Evolutionary conservation across 64 coral and sea anemone genomes (phyloP).

Genomic region (Dendrophyllia cribrosa): DNA sequence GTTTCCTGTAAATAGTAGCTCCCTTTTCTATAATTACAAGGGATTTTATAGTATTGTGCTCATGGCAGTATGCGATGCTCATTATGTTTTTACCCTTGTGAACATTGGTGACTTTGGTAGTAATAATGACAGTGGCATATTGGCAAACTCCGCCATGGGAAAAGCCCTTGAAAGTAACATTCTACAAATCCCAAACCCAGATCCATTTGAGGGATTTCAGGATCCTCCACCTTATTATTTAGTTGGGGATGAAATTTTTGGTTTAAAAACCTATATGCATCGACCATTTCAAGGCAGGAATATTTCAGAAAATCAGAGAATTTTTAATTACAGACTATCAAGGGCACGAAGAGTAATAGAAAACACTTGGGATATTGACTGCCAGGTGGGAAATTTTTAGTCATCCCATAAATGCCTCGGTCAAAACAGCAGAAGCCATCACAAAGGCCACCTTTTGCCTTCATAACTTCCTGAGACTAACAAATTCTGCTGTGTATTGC

Average conservation of each 20-base stretch:
- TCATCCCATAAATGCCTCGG: constrained; percentile 45
- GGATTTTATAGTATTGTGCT: no score
- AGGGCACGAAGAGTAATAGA: constrained; percentile 48
- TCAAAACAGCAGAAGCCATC: constrained; percentile 61
- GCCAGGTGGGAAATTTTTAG: constrained; percentile 43
- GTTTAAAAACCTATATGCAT: no score
- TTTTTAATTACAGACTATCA: constrained; percentile 55
- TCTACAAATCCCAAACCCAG: constrained; percentile 37
- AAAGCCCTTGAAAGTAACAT: constrained; percentile 46
- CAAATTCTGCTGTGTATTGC: no score
- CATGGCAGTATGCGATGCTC: no score
- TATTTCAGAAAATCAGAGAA: no score
- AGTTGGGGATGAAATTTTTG: constrained; percentile 54
- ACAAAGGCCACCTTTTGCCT: constrained; percentile 50
- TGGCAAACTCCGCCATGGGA: constrained; percentile 34
- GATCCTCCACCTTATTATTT: constrained; percentile 41
- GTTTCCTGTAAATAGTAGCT: constrained; percentile 14
- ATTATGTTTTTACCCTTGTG: no score
- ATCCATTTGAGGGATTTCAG: constrained; percentile 39
- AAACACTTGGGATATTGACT: constrained; percentile 50
- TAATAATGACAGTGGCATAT: constrained; percentile 54
- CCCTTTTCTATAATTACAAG: no score
- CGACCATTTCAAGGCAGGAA: no score
- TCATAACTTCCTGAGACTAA: no score
- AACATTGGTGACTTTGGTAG: no score